A percentile compares a stretch with the other conserved stretches of the same genome.
Evolutionary conservation across 35 echinoderm and acorn worm species (phyloP).

Genomic region (Apostichopus japonicus): DNA sequence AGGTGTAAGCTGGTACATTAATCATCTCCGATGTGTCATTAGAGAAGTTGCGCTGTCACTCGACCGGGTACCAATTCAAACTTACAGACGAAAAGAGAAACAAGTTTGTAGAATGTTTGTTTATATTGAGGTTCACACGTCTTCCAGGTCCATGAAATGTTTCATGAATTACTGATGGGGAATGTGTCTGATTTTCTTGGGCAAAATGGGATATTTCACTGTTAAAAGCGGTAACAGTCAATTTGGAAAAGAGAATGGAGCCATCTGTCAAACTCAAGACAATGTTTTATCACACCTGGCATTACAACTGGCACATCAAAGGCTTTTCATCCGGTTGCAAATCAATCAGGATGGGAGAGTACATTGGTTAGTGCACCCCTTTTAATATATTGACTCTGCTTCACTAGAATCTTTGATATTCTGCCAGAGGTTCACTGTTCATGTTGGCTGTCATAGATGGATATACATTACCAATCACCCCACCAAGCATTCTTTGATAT

Average conservation of each 20-base stretch:
- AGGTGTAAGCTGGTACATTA: constrained; percentile 22
- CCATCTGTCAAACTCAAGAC: constrained; percentile 3
- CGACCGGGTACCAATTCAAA: constrained; percentile 17
- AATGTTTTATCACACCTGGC: constrained; percentile 25
- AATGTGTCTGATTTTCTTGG: neutral
- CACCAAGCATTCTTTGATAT: no score
- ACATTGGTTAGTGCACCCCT: neutral
- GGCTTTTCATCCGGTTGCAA: neutral
- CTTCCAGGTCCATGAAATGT: neutral
- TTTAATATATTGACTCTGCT: neutral
- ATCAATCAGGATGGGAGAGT: neutral
- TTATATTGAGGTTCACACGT: constrained; percentile 35
- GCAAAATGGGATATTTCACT: neutral
- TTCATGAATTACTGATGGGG: neutral
- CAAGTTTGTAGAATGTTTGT: constrained; percentile 23
- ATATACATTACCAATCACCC: no score
- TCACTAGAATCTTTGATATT: neutral
- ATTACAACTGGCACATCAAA: constrained; percentile 4
- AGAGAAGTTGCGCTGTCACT: constrained; percentile 37
- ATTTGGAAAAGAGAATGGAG: constrained; percentile 34
- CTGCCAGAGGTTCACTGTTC: neutral
- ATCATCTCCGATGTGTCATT: constrained; percentile 23
- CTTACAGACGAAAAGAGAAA: constrained; percentile 33
- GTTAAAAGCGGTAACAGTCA: constrained; percentile 22
- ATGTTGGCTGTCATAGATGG: neutral